Base-by-base conservation (phyloP, 2,797 vertebrate species). In the Sciurus vulgaris region DNA sequence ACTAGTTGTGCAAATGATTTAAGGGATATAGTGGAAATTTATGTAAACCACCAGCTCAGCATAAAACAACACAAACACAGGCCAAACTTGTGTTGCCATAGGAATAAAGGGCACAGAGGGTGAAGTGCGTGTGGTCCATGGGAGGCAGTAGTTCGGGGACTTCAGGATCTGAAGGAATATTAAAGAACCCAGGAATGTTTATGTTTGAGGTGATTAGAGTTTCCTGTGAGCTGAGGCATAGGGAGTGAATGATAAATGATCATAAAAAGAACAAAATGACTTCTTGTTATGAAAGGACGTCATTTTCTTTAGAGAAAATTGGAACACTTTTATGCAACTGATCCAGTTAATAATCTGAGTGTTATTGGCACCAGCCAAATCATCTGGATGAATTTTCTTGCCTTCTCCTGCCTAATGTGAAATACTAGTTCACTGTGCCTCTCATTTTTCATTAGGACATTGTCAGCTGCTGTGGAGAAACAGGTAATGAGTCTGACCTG, bases 381-480 rank as follows among this genome's bases (percentile, higher is more conserved):
- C 38, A 91, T 92, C 65, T 38, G 54, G 38, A 56, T 96, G 26
- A 77, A 10, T 93, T 95, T 94, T 96, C 44, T 76, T 96, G 61
- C 28, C 76, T 90, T 95, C 76, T 78, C 18, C 92, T 96, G 82
- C n/a, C 76, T 97, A 10, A 89, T 90, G 35, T 91, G 94, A 86
- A 94, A 24, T 93, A 63, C 33, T 96, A 74, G 95, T 95, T 94
- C 92, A 56, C 59, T 28, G 20, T 59, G 28, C n/a, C 82, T 69
- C 86, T 96, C 93, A 92, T 93, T 97, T 95, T 93, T 96, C 94
- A 85, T 98, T 96, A 97, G 96, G 28, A 44, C 95, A 79, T 94
- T 86, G 47, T 76, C 49, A 78, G 22, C 54, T 56, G 59, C 54
- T 93, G 93, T n/a, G 93, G 97, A 97, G 93, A 94, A 95, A 96